Evolutionary conservation across 2,797 vertebrate species (phyloP).

Genomic region (Mus minutoides): DNA sequence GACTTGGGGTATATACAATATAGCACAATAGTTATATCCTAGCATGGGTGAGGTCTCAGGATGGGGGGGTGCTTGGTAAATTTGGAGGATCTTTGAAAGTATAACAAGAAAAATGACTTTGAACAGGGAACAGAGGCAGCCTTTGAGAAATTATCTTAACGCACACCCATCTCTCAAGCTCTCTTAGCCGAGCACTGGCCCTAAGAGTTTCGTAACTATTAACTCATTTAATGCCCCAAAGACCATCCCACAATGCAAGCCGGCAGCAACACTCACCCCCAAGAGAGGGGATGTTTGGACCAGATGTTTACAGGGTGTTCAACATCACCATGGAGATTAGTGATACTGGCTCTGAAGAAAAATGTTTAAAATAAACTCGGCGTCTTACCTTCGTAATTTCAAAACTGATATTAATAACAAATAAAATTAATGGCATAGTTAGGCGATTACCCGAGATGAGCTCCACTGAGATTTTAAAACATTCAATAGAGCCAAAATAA

Average conservation of each 20-base stretch:
- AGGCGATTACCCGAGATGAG: conserved; percentile 64
- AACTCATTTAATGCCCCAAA: background rate
- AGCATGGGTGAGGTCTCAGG: background rate
- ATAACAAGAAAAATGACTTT: background rate
- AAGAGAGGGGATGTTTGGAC: background rate
- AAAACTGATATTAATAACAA: conserved; percentile 52
- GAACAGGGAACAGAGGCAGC: background rate
- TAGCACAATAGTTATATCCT: background rate
- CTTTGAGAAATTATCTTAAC: background rate
- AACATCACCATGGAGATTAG: background rate
- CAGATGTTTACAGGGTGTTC: background rate
- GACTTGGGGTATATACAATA: background rate
- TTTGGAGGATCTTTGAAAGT: background rate
- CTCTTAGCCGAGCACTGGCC: background rate
- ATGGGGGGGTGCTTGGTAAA: background rate
- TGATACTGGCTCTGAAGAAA: background rate
- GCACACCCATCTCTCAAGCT: background rate
- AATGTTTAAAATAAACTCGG: background rate
- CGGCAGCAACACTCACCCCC: background rate
- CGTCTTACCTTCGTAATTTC: conserved; percentile 21
- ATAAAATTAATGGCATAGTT: conserved; percentile 64
- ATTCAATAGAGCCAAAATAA: conserved; percentile 63
- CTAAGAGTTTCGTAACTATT: background rate
- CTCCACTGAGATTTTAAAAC: conserved; percentile 52
- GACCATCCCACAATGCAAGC: background rate